These are phyloP conservation scores for Philaenus spumarius DNA, from an alignment of 1,140 invertebrate genomes.

Conservation along the genomic window DNA sequence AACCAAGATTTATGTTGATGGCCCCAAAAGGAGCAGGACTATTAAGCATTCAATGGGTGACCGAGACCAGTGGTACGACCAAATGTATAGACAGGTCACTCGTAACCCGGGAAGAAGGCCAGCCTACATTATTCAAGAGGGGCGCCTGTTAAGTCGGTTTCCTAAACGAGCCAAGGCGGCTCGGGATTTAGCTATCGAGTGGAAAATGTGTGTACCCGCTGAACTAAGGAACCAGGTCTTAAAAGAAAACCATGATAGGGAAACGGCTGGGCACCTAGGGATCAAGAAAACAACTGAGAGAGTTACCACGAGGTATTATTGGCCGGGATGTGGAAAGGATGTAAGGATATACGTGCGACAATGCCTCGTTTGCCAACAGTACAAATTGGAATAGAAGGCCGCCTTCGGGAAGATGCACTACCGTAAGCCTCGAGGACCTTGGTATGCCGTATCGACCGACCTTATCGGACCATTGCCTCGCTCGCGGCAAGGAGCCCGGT, in stretches of 20 bases:
- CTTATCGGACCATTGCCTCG: conserved; percentile 39
- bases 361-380: conserved; percentile 30
- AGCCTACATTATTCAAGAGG: neutral
- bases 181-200: conserved; percentile 13
- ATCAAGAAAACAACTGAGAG: conserved; percentile 28
- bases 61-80: neutral
- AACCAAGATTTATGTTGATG: too few species aligned
- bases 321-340: conserved; percentile 29
- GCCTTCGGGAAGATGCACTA: conserved; percentile 33
- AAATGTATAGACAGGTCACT: neutral
- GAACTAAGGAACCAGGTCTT: conserved; percentile 23
- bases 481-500: conserved; percentile 32
- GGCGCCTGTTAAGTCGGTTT: neutral
- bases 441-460: conserved; percentile 34
- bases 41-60: neutral
- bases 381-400: conserved; percentile 30
- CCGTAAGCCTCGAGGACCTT: conserved; percentile 14
- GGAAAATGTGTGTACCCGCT: conserved; percentile 31
- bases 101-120: neutral
- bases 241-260: conserved; percentile 27
- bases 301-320: conserved; percentile 27
- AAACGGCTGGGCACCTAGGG: conserved; percentile 28
- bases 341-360: conserved; percentile 18
- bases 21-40: too few species aligned
- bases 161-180: too few species aligned